phyloP scores from a whole-genome alignment of 2,888 invertebrate genomes.

The Ariolimax columbianus region DNA sequence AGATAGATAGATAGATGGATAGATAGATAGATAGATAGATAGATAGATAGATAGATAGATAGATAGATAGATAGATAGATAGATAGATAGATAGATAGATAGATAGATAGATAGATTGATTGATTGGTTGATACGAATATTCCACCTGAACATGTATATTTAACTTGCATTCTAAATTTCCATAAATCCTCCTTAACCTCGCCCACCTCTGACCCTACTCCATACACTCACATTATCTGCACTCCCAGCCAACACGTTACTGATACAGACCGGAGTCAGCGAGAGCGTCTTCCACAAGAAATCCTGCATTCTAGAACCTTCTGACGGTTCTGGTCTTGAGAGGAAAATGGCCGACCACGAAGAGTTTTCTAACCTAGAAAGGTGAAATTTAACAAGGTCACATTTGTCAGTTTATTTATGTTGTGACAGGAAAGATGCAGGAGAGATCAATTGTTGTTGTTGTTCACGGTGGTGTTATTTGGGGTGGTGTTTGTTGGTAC shows the following conservation, averaged over 20 bases:
- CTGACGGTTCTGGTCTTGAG: slow-evolving; percentile 3
- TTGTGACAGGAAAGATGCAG: too few relatives aligned
- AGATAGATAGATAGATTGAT: slow-evolving; percentile 2
- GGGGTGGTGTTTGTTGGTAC: too few relatives aligned
- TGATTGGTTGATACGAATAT: neutral
- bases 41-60: slow-evolving; percentile 8
- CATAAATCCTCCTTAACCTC: neutral
- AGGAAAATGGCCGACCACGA: slow-evolving; percentile 31
- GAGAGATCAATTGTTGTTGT: too few relatives aligned
- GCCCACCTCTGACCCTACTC: neutral
- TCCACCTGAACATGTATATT: too few relatives aligned
- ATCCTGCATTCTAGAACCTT: neutral
- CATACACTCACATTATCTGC: neutral
- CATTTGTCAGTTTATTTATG: too few relatives aligned
- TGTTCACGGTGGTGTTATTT: too few relatives aligned
- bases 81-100: neutral
- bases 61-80: neutral
- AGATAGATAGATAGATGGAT: too few relatives aligned
- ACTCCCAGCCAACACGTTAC: slow-evolving; percentile 23
- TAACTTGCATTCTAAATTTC: too few relatives aligned
- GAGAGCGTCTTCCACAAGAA: slow-evolving; percentile 41
- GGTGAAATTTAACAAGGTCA: too few relatives aligned
- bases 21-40: slow-evolving; percentile 8
- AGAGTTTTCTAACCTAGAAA: slow-evolving; percentile 37
- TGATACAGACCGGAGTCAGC: slow-evolving; percentile 46